phyloP scores from a whole-genome alignment of 2,797 vertebrate species.

The Phrynocephalus forsythii region DNA sequence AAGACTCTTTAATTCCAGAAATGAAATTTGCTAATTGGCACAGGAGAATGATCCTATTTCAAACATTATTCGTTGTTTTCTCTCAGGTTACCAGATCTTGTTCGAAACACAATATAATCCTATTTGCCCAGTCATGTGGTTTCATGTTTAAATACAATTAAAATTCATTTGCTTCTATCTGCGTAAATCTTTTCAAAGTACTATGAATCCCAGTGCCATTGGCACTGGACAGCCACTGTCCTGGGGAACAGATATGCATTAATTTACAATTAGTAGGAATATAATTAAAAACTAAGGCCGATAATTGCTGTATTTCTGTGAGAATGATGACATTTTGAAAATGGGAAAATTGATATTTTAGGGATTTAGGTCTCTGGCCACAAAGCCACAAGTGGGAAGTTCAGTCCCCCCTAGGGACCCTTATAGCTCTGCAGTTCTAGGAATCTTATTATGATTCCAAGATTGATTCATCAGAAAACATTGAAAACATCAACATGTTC shows the following conservation, averaged over 20 bases:
- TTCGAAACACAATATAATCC: background rate
- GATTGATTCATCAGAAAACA: no score
- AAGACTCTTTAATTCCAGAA: slow-evolving; percentile 2
- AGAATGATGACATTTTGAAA: no score
- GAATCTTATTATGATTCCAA: no score
- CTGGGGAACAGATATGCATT: background rate
- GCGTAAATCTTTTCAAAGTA: background rate
- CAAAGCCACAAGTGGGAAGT: no score
- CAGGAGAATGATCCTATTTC: background rate
- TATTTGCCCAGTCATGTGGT: background rate
- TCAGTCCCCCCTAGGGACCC: no score
- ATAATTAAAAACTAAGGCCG: no score
- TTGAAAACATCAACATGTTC: no score
- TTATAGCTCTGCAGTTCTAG: no score
- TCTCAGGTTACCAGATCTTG: background rate
- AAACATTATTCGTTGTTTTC: background rate
- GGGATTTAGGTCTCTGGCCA: no score
- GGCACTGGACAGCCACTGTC: background rate
- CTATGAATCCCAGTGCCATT: background rate
- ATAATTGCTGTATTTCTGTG: no score
- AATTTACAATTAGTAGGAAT: no score
- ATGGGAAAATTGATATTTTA: no score
- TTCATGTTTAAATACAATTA: background rate
- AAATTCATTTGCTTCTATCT: background rate
- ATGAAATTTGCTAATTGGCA: background rate